phyloP scores from a whole-genome alignment of 1,140 invertebrate species.

The Micrasema longulum region DNA sequence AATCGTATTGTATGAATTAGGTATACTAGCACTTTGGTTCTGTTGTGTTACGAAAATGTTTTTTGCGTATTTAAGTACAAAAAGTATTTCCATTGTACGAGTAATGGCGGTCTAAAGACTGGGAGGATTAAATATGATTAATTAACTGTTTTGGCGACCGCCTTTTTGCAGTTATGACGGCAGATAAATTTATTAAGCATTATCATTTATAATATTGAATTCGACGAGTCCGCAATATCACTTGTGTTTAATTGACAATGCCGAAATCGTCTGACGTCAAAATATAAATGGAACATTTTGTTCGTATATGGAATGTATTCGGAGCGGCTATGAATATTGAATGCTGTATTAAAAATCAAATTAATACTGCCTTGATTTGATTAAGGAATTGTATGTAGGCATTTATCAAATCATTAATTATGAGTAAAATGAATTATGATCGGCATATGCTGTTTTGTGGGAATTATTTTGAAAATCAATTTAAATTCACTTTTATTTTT shows the following conservation, averaged over 20 bases:
- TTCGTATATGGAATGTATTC: slow-evolving; percentile 18
- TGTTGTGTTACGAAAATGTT: background rate
- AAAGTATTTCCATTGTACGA: background rate
- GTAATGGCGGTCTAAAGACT: background rate
- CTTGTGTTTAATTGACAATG: slow-evolving; percentile 20
- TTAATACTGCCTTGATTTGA: no score
- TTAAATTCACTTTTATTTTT: no score
- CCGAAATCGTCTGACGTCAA: slow-evolving; percentile 10
- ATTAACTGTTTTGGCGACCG: slow-evolving; percentile 12
- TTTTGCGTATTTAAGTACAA: background rate
- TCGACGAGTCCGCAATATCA: background rate
- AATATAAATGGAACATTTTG: slow-evolving; percentile 14
- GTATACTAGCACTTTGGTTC: background rate
- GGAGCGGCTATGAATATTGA: slow-evolving; percentile 8
- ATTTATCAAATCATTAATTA: no score
- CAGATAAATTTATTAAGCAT: slow-evolving; percentile 27
- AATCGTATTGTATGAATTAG: background rate
- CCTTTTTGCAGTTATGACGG: slow-evolving; percentile 1
- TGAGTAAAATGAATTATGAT: no score
- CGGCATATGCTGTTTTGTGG: no score
- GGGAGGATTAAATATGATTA: background rate
- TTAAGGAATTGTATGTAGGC: no score
- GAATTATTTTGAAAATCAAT: no score
- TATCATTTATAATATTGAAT: background rate
- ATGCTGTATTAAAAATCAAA: slow-evolving; percentile 10